Percentiles rank a stretch among this genome's conserved stretches.
Evolutionary conservation across 1,140 invertebrate species (phyloP).

Genomic region (Lethrus apterus): DNA sequence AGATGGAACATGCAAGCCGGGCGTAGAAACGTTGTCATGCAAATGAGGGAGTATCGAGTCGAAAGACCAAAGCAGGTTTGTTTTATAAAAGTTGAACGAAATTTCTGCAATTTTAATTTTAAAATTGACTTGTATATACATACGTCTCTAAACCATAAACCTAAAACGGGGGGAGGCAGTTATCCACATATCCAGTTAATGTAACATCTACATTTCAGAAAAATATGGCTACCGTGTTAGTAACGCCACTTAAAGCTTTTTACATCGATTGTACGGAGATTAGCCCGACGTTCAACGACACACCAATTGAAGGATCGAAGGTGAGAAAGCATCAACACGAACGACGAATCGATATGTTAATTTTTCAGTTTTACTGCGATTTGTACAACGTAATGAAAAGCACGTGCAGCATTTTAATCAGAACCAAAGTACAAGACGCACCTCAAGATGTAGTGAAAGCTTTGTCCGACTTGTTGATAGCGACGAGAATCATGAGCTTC

Average conservation of each 20-base stretch:
- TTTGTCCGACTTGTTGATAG: constrained; percentile 27
- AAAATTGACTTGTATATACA: no score
- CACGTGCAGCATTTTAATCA: constrained; percentile 27
- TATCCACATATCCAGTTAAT: background rate
- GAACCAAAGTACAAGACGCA: constrained; percentile 27
- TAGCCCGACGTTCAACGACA: constrained; percentile 53
- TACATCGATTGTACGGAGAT: constrained; percentile 65
- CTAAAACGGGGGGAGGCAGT: background rate
- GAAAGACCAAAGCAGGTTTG: constrained; percentile 51
- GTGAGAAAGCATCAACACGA: constrained; percentile 27
- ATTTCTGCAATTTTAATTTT: constrained; percentile 7
- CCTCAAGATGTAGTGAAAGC: constrained; percentile 23
- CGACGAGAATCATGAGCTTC: constrained; percentile 32
- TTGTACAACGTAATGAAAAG: constrained; percentile 51
- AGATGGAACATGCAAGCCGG: constrained; percentile 72
- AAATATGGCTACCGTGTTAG: constrained; percentile 50
- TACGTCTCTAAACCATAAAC: no score
- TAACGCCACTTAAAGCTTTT: constrained; percentile 54
- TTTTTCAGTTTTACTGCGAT: constrained; percentile 59
- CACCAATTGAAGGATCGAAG: constrained; percentile 48
- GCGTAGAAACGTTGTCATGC: constrained; percentile 60
- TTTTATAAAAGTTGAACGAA: constrained; percentile 7
- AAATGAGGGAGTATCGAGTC: constrained; percentile 58
- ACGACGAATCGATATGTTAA: constrained; percentile 27
- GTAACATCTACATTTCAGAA: constrained; percentile 32